Evolutionary conservation across 2,113 vertebrate species (phyloP).

Genomic region (Serilophus lunatus): DNA sequence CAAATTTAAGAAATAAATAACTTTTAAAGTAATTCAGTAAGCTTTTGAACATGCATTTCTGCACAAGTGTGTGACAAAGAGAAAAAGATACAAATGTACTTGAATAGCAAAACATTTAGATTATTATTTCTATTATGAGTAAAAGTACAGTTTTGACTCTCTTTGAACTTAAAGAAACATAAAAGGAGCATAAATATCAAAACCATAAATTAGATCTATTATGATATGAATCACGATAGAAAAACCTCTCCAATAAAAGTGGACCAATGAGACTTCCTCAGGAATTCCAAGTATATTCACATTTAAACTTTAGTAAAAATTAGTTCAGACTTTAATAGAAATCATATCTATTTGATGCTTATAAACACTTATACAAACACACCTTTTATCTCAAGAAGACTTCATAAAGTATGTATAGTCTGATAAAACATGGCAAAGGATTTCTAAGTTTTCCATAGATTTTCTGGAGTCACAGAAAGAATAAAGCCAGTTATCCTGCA

Average conservation of each 20-base stretch:
- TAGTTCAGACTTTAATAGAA: background rate
- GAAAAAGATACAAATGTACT: background rate
- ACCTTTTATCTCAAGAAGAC: background rate
- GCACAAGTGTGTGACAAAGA: background rate
- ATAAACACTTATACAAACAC: background rate
- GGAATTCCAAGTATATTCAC: background rate
- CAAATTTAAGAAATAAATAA: background rate
- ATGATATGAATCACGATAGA: background rate
- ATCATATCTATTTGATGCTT: background rate
- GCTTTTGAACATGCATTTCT: background rate
- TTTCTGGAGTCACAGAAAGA: background rate
- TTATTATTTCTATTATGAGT: background rate
- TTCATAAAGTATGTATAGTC: background rate
- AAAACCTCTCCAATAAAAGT: background rate
- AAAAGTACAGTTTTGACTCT: background rate
- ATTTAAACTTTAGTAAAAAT: background rate
- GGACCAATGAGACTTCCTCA: background rate
- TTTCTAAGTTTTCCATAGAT: background rate
- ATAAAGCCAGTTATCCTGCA: background rate
- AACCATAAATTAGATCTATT: background rate
- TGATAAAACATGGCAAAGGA: fast-evolving
- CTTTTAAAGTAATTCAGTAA: background rate
- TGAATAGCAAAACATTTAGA: background rate
- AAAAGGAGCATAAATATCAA: background rate
- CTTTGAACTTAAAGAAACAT: background rate